Conservation (phyloP, 1,140 invertebrate genomes). For the Pteromalus puparum region DNA sequence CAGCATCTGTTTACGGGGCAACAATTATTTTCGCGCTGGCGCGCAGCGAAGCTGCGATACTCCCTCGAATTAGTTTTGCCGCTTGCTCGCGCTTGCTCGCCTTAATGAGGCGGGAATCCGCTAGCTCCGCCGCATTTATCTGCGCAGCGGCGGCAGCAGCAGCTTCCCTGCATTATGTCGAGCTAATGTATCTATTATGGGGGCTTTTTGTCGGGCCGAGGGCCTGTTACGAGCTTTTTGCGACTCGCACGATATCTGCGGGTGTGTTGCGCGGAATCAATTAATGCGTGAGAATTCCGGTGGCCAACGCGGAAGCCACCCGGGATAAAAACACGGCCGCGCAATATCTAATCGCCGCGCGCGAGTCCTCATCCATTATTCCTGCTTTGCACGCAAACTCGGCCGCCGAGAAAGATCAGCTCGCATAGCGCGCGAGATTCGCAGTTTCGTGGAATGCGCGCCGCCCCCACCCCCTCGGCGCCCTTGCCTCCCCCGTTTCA, state of each 20-base stretch:
- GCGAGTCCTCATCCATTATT: slow-evolving; percentile 40
- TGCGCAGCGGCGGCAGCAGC: not conserved
- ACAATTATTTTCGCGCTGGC: slow-evolving; percentile 46
- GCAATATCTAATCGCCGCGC: slow-evolving; percentile 29
- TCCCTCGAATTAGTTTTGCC: slow-evolving; percentile 43
- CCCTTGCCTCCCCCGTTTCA: not conserved
- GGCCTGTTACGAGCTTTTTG: not conserved
- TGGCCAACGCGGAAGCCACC: not conserved
- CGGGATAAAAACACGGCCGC: not conserved
- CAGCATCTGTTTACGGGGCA: slow-evolving; percentile 48
- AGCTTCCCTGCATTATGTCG: slow-evolving; percentile 1
- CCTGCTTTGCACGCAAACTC: not conserved
- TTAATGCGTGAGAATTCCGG: not conserved
- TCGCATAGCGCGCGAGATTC: slow-evolving; percentile 29
- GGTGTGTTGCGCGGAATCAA: not conserved
- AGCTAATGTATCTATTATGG: slow-evolving; percentile 48
- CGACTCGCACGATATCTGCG: no score
- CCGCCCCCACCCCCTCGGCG: not conserved
- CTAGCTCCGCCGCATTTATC: slow-evolving; percentile 48
- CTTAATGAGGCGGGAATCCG: slow-evolving; percentile 51
- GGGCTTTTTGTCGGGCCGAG: not conserved
- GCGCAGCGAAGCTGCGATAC: not conserved
- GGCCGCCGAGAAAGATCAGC: slow-evolving; percentile 2
- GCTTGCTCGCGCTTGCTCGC: slow-evolving; percentile 24
- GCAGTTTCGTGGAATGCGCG: slow-evolving; percentile 12